Percentiles rank a stretch among this genome's conserved stretches.
These are phyloP conservation scores for Rhinogobius similis DNA, from an alignment of 2,113 vertebrate genomes.

Conservation along the genomic window DNA sequence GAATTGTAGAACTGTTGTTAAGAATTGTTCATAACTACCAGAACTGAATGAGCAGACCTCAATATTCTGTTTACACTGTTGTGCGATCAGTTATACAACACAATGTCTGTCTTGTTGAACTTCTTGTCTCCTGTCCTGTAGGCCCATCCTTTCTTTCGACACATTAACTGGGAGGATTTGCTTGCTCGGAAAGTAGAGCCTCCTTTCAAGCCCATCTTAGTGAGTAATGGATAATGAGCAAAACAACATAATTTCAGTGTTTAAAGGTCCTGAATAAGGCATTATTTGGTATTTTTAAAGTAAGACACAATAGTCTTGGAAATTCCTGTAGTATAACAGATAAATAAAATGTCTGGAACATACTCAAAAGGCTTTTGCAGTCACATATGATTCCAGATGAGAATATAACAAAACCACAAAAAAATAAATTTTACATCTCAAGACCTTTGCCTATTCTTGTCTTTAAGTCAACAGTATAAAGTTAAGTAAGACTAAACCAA, in stretches of 20 bases:
- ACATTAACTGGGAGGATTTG: constrained; percentile 97
- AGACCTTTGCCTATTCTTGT: not conserved
- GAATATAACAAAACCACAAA: not conserved
- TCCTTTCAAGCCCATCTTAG: constrained; percentile 96
- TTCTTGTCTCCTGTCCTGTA: constrained; percentile 45
- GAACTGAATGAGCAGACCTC: not conserved
- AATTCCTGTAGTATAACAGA: too few relatives aligned
- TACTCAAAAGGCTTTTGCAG: too few relatives aligned
- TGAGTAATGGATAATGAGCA: constrained; percentile 61
- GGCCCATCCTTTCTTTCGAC: constrained; percentile 95
- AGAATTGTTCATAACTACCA: not conserved
- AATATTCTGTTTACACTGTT: not conserved
- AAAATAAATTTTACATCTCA: too few relatives aligned
- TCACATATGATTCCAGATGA: not conserved
- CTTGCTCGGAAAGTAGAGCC: constrained; percentile 96
- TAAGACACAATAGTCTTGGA: not conserved
- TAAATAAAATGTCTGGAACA: too few relatives aligned
- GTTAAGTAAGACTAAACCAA: too few relatives aligned
- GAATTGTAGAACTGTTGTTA: too few relatives aligned
- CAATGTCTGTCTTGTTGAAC: not conserved
- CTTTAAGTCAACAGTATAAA: too few relatives aligned
- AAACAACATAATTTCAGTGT: not conserved
- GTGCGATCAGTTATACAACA: not conserved
- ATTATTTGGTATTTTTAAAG: not conserved
- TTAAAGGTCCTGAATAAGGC: not conserved